Percentiles rank a stretch among this genome's conserved stretches.
Conservation (phyloP, 30 jellyfish, hydroid and myxozoan genomes). For the Cassiopea xamachana region DNA sequence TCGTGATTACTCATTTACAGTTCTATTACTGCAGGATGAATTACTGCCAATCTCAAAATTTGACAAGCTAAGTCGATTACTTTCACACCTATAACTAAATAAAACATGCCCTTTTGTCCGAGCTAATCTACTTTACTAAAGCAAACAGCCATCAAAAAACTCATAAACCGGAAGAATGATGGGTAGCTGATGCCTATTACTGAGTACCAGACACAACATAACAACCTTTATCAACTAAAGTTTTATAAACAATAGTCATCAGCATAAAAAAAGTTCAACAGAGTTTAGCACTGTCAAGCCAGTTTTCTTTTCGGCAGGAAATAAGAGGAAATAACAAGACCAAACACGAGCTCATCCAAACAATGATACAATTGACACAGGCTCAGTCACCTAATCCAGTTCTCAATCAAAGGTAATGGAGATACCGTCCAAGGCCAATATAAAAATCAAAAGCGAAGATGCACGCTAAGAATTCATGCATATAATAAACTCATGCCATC, state of each 20-base stretch:
- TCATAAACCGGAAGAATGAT: not conserved
- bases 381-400: not conserved
- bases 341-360: not conserved
- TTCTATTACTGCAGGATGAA: not conserved
- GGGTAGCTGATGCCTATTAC: not conserved
- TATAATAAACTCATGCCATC: no score
- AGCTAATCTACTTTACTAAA: not conserved
- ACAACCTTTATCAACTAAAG: not conserved
- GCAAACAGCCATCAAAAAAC: not conserved
- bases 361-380: not conserved
- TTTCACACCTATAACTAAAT: not conserved
- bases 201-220: not conserved
- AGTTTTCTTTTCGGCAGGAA: not conserved
- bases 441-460: not conserved
- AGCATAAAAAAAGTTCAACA: not conserved
- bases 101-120: not conserved
- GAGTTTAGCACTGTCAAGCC: not conserved
- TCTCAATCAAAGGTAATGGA: not conserved
- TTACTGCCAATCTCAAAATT: no score
- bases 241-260: not conserved
- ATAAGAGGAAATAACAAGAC: not conserved
- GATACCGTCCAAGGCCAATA: not conserved
- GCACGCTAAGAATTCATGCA: not conserved
- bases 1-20: not conserved
- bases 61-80: not conserved